phyloP scores from a whole-genome alignment of 2,113 vertebrate species.

The Mus musculus region DNA sequence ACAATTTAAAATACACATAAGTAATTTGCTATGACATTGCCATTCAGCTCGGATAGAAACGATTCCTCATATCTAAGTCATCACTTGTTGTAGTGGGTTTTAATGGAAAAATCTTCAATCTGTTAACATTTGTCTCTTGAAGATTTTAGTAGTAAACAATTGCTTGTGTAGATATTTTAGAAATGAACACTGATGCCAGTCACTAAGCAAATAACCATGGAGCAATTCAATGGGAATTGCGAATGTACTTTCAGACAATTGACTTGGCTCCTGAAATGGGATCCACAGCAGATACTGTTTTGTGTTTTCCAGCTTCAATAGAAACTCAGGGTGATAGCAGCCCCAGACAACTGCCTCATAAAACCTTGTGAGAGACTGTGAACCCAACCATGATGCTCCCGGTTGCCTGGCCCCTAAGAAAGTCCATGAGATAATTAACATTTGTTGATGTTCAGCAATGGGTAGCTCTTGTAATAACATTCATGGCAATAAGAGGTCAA shows the following conservation, averaged over 20 bases:
- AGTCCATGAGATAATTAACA: neutral
- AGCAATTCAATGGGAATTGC: neutral
- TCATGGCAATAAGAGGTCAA: neutral
- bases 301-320: neutral
- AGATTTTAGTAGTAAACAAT: neutral
- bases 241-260: neutral
- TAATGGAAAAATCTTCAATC: neutral
- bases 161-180: neutral
- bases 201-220: neutral
- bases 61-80: conserved; percentile 18
- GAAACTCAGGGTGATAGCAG: neutral
- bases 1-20: neutral
- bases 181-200: conserved; percentile 40
- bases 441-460: neutral
- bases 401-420: neutral
- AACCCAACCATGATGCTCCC: neutral
- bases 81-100: conserved; percentile 27
- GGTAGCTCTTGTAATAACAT: neutral
- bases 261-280: neutral
- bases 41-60: neutral
- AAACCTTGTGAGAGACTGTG: neutral
- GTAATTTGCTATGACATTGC: neutral
- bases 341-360: neutral
- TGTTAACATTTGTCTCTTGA: neutral
- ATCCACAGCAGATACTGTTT: neutral